phyloP scores from a whole-genome alignment of 2,113 vertebrate species.

The Leucopsar rothschildi region DNA sequence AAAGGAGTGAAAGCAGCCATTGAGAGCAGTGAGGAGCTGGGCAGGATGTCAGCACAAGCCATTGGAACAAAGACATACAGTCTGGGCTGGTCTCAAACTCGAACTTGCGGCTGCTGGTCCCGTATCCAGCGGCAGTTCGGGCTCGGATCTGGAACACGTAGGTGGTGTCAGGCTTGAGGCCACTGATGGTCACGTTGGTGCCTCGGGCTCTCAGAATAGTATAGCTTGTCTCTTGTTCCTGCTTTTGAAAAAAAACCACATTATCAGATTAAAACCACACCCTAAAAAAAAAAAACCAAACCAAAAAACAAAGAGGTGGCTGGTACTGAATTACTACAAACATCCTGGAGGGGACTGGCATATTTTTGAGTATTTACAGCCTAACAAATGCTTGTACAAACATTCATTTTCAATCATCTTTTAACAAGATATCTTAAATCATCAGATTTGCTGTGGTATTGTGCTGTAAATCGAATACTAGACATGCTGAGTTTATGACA shows the following conservation, averaged over 20 bases:
- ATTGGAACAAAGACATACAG: constrained; percentile 79
- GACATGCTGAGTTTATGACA: neutral
- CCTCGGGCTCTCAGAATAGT: constrained; percentile 93
- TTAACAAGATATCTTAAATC: neutral
- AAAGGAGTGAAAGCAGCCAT: neutral
- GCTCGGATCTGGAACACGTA: constrained; percentile 97
- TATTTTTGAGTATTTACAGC: neutral
- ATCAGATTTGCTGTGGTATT: neutral
- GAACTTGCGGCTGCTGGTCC: constrained; percentile 92
- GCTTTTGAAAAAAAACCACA: constrained; percentile 78
- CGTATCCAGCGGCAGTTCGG: constrained; percentile 94
- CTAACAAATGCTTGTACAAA: neutral
- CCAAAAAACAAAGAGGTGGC: neutral
- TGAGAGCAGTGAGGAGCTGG: neutral
- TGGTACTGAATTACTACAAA: neutral
- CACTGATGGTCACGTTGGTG: constrained; percentile 91
- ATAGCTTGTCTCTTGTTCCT: constrained; percentile 99
- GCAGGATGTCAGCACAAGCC: neutral
- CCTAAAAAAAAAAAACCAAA: neutral
- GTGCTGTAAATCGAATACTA: neutral
- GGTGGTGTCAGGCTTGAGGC: constrained; percentile 92
- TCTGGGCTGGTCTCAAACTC: constrained; percentile 98
- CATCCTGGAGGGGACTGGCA: neutral
- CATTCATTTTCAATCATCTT: neutral
- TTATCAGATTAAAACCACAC: constrained; percentile 62